Evolutionary conservation across 2,113 vertebrate species (phyloP), one percentile per base, ranked within the genome.

Genomic region (Hippocampus zosterae): DNA sequence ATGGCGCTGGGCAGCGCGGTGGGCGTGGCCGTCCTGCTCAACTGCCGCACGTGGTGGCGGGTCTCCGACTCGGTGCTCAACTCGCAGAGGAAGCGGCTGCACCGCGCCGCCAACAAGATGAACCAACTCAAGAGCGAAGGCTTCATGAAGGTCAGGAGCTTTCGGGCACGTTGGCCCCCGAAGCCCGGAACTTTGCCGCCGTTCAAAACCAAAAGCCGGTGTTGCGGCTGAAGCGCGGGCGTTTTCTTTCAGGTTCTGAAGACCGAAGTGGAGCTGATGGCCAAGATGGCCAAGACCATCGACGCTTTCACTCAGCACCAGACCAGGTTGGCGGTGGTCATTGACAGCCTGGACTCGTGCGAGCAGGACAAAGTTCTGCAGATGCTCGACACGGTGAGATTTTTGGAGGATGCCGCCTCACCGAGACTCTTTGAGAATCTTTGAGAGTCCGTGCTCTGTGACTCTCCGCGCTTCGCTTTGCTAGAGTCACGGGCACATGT

Each of bases 281-380:
- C 97, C 46, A 94, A 83, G 89, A 98, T 98, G 97, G 94, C 97
- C 0, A 98, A 97, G 86, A 94, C 96, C 41, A 98, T 98, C 5
- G 97, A 99, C 62, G 86, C 96, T 77, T 99, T 99, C 87, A 98
- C 96, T 16, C 96, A 98, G 91, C 96, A 99, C 74, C 97, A 99
- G 88, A 99, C 97, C 0, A 84, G 97, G 25, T 91, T 98, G 76
- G 94, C 94, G 21, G 97, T 99, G 5, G 96, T 99, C 83, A 98
- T 98, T 0, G 97, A 99, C 21, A 96, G 97, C 0, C 84, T 99
- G 73, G 97, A 99, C 81, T 95, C 97, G 44, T 99, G 97, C 1
- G 97, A 99, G n/a, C 97, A 99, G 87, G 97, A 98, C 89, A 96
- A 94, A 79, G 97, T 99, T 21, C 91, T 99, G 18, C 97, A 99